Conservation (phyloP, 2,888 invertebrate species). For the Caenorhabditis sp. region DNA sequence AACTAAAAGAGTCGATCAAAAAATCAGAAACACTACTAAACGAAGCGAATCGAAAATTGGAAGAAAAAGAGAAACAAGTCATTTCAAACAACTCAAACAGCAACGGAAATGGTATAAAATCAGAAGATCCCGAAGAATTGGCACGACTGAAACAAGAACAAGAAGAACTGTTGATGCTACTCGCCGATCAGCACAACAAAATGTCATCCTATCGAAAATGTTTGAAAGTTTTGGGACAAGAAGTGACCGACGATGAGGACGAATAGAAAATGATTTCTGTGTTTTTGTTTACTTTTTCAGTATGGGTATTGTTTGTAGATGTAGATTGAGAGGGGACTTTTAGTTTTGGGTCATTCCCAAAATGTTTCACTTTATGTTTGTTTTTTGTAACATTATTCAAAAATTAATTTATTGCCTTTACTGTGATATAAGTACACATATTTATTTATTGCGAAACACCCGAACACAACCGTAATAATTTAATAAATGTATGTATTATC, state of each 20-base stretch:
- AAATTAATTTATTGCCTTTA: not conserved
- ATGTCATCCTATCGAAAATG: constrained; percentile 71
- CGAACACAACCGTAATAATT: not conserved
- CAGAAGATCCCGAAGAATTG: constrained; percentile 35
- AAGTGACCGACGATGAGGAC: constrained; percentile 66
- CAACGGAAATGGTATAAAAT: not conserved
- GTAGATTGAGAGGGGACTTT: not conserved
- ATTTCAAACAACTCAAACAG: too few relatives aligned
- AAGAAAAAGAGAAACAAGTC: not conserved
- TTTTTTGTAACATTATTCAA: not conserved
- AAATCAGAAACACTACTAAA: constrained; percentile 14
- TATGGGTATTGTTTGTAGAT: not conserved
- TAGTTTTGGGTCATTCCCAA: not conserved
- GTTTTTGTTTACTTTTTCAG: not conserved
- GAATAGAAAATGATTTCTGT: constrained; percentile 25
- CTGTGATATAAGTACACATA: not conserved
- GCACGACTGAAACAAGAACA: constrained; percentile 81
- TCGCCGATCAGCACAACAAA: constrained; percentile 86
- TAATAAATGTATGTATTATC: not conserved
- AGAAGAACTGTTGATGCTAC: constrained; percentile 86
- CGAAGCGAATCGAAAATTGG: constrained; percentile 14
- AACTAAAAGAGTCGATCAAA: constrained; percentile 14
- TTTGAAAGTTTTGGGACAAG: constrained; percentile 53
- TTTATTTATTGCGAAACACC: not conserved
- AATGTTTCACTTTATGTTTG: not conserved